Base-by-base conservation (phyloP, 2,888 invertebrate species). In the Melieria omissa region DNA sequence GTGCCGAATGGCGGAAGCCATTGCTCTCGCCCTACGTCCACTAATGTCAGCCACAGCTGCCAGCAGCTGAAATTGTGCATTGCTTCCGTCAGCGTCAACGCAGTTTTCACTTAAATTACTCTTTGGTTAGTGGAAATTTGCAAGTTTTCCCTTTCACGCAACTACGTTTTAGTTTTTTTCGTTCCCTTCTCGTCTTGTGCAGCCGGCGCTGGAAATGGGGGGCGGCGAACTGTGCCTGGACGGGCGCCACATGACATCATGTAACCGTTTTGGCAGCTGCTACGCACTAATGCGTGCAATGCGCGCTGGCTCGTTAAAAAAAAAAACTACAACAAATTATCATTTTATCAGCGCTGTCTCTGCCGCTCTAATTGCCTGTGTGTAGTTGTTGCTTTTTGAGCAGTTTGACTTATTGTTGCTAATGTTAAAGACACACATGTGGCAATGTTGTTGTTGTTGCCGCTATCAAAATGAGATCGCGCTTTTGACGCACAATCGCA, bases 251-350 rank as follows among this genome's bases (percentile, higher is more conserved):
- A 67, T 67, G 60, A 67, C 52, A 67, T 52, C 67, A 67, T 60
- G 47, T 66, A 57, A 66, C 47, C 41, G 14, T 58, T 58, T 66
- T 66, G 14, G 16, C 16, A 10, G 12, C 41, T 60, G 58, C 60
- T 66, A 66, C 66, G 66, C 66, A 58, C 58, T 66, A 66, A 66
- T 66, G 66, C 66, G 47, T 46, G 41, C 47, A 47, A 66, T 29
- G 29, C 29, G 29, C 3, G 29, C 29, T 29, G 29, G 29, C 29
- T 29, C 29, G 29, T 29, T 29, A 29, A 29, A 29, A 29, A 29
- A 29, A 29, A 29, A 29, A 29, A 29, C 2, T 29, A 29, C 29
- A 29, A 29, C 29, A 29, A 29, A 29, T 66, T 66, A 66, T 9
- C 47, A 42, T 66, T 57, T 66, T 66, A 66, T 66, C 66, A 66